Evolutionary conservation across 1,140 invertebrate genomes (phyloP), one percentile per base, ranked within the genome.

Genomic region (Pomacea maculata): DNA sequence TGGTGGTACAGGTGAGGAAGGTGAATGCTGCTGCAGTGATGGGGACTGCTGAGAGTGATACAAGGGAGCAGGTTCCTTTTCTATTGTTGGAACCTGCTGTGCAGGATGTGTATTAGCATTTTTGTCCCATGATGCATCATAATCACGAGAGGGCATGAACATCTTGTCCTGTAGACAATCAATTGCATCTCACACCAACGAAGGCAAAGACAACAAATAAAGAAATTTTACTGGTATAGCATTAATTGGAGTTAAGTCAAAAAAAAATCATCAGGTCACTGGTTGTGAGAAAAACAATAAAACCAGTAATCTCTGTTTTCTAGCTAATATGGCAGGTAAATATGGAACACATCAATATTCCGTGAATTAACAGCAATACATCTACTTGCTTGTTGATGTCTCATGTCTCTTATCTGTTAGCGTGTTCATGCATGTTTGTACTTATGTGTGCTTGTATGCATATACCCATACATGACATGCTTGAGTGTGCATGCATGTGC

Each of bases 141-240:
- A 83, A 68, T 88, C 87, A 68, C 87, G 75, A 15, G 79, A 78
- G 19, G 87, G 87, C 80, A 86, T 82, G 78, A 88, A 88, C 15
- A 80, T 73, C 55, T 79, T 67, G 73, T 86, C 86, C 87, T 88
- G 82, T 15, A 75, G 52, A 75, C 52, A 57, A n/a, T 54, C 3
- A 29, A 19, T 15, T 25, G 52, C 74, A 21, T 34, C 29, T 70
- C 11, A 70, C 11, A 15, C 11, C 29, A 25, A 65, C 64, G 7
- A n/a, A 19, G 64, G 64, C 64, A 65, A 65, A 65, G 17, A n/a
- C 70, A 19, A 71, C 70, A 6, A 19, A 29, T 45, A 45, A 25
- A 45, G 0, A 45, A 45, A 45, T 45, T 0, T 61, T 61, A 61
- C 57, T 61, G 57, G 57, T 11, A 61, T 8, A 61, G 34, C 34